Evolutionary conservation across 2,888 invertebrate species (phyloP).

Genomic region (Drosophila eohydei): DNA sequence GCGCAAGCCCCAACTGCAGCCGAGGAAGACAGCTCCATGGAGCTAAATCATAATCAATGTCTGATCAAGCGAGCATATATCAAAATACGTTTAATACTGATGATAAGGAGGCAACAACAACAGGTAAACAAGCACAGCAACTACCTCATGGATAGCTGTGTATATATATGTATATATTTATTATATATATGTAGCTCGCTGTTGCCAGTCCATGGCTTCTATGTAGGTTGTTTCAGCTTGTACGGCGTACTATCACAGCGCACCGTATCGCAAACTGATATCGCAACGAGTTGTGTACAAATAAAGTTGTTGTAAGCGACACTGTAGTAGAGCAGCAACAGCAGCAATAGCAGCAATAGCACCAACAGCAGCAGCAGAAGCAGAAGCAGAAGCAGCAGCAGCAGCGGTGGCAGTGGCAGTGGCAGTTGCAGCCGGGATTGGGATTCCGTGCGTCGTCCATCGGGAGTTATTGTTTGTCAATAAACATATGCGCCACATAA

Average conservation of each 20-base stretch:
- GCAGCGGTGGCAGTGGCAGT: slow-evolving; percentile 21
- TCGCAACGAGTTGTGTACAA: slow-evolving; percentile 59
- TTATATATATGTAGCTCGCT: slow-evolving; percentile 12
- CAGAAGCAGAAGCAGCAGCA: slow-evolving; percentile 1
- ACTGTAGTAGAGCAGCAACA: slow-evolving; percentile 30
- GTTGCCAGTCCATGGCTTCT: slow-evolving; percentile 9
- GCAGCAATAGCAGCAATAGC: slow-evolving; percentile 2
- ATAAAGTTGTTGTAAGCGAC: slow-evolving; percentile 47
- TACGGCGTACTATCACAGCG: slow-evolving; percentile 50
- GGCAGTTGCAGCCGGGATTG: slow-evolving; percentile 14
- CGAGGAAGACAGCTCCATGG: slow-evolving; percentile 16
- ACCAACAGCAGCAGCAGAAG: slow-evolving; percentile 8
- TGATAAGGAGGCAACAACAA: slow-evolving; percentile 34
- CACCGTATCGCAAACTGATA: slow-evolving; percentile 55
- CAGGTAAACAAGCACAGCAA: slow-evolving; percentile 36
- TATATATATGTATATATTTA: background rate
- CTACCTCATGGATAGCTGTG: slow-evolving; percentile 20
- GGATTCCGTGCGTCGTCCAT: slow-evolving; percentile 11
- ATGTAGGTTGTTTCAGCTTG: slow-evolving; percentile 52
- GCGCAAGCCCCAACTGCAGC: slow-evolving; percentile 24
- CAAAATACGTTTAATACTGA: slow-evolving; percentile 48
- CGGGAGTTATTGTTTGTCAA: slow-evolving; percentile 63
- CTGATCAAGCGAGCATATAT: slow-evolving; percentile 52
- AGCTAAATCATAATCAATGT: slow-evolving; percentile 54
- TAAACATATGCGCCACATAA: slow-evolving; percentile 80